Percentiles rank a stretch among this genome's conserved stretches.
These are phyloP conservation scores for Kryphioiulus occultus DNA, from an alignment of 2,888 invertebrate genomes.

Conservation along the genomic window DNA sequence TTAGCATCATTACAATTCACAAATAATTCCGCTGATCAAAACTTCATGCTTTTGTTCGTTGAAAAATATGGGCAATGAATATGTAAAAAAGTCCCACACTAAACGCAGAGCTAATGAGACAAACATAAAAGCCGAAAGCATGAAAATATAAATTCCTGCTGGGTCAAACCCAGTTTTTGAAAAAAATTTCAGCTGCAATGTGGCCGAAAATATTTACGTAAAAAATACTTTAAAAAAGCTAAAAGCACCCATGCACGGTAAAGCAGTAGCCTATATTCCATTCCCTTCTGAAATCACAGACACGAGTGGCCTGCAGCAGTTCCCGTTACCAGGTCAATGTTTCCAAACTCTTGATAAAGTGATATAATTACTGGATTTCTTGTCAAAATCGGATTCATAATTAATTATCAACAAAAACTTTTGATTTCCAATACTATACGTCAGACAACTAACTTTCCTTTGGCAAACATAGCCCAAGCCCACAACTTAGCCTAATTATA, in stretches of 20 bases:
- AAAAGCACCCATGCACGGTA: not conserved
- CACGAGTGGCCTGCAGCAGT: conserved; percentile 7
- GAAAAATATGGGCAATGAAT: not conserved
- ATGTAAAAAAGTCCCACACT: not conserved
- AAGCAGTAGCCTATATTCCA: conserved; percentile 8
- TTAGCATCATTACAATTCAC: not conserved
- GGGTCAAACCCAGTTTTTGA: not conserved
- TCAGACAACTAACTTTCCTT: not conserved
- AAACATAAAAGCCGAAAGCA: not conserved
- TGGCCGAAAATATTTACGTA: not conserved
- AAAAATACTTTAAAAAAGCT: not conserved
- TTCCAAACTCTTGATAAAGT: not conserved
- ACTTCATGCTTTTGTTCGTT: not conserved
- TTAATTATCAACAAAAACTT: not conserved
- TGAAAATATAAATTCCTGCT: not conserved
- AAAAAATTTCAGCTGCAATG: not conserved
- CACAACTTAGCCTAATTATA: conserved; percentile 3
- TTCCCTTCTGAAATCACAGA: not conserved
- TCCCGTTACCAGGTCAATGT: conserved; percentile 26
- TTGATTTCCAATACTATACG: too few relatives aligned
- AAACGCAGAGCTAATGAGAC: not conserved
- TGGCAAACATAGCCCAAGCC: not conserved
- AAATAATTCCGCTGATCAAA: not conserved
- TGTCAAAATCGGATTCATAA: not conserved
- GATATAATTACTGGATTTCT: not conserved